Evolutionary conservation across 2,797 vertebrate species (phyloP), one percentile per base, ranked within the genome.

Genomic region (Tragelaphus eurycerus): DNA sequence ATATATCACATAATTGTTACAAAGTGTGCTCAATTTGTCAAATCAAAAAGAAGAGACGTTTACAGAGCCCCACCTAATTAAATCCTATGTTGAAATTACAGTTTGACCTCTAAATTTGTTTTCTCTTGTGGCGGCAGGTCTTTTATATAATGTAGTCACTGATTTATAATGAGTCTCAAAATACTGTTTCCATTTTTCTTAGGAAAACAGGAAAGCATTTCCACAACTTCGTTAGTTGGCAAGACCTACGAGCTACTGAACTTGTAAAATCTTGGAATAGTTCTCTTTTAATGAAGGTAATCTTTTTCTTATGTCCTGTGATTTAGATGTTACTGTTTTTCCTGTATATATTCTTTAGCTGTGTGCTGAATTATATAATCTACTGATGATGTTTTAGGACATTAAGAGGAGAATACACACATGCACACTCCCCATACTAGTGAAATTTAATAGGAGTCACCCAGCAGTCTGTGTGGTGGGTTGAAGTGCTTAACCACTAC

Each of bases 161-260:
- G 14, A 86, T 95, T 93, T 96, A 78, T 90, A 52, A 23, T 82
- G 79, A 86, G 29, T 90, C 54, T 96, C 64, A 94, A 94, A 89
- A 85, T 82, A 31, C 38, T 90, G 0, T 97, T 96, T 97, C 43
- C 19, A 46, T 98, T 46, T 95, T 98, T 98, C 98, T 95, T 98
- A 99, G 99, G 98, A 99, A 96, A 97, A 99, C 99, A 3, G 99
- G 99, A 90, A 98, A 99, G 96, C 99, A 99, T 67, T 99, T 99
- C 98, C 99, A 99, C 98, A 99, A 99, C 98, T 99, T 99, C 94
- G 99, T 99, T 98, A 99, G 99, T 96, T 99, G 99, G 99, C 99
- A 99, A 99, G 99, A 99, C 95, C 98, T 99, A 97, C 99, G 99
- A 98, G 99, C 99, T 82, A 95, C 98, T 85, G 99, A 99, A 50